Conservation (phyloP, 1,140 invertebrate genomes). For the Oncopeltus fasciatus region DNA sequence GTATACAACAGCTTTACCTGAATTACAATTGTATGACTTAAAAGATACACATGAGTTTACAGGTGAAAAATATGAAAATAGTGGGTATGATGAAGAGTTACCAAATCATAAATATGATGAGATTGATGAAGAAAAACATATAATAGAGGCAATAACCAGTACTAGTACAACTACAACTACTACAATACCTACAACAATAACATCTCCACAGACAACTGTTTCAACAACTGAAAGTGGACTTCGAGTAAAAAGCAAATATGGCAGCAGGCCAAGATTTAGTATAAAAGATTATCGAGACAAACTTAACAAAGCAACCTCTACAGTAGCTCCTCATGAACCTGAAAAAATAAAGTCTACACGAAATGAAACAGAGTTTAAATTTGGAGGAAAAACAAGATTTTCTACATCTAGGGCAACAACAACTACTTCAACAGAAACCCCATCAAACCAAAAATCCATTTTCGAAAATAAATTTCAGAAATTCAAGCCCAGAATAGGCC, state of each 20-base stretch:
- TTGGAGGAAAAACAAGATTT: neutral
- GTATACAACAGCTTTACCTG: neutral
- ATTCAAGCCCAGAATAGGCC: slow-evolving; percentile 21
- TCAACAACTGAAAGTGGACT: slow-evolving; percentile 2
- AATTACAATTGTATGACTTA: neutral
- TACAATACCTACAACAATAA: slow-evolving; percentile 12
- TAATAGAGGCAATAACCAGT: neutral
- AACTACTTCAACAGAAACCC: neutral
- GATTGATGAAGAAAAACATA: neutral
- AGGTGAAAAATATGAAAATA: neutral
- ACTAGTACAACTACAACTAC: slow-evolving; percentile 5
- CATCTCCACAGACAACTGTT: slow-evolving; percentile 16
- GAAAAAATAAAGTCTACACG: neutral
- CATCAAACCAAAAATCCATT: neutral
- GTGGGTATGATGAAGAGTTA: neutral
- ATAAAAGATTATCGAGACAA: slow-evolving; percentile 34
- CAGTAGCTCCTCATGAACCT: slow-evolving; percentile 19
- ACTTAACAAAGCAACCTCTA: slow-evolving; percentile 28
- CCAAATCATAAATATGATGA: neutral
- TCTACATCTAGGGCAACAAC: slow-evolving; percentile 3
- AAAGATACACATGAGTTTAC: neutral
- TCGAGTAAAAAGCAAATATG: slow-evolving; percentile 22
- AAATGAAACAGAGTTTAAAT: slow-evolving; percentile 4
- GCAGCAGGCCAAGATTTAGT: slow-evolving; percentile 25
- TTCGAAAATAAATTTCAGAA: slow-evolving; percentile 14